These are phyloP conservation scores for Paelopatides confundens DNA, from an alignment of 53 echinoderm and acorn worm genomes.

Conservation along the genomic window DNA sequence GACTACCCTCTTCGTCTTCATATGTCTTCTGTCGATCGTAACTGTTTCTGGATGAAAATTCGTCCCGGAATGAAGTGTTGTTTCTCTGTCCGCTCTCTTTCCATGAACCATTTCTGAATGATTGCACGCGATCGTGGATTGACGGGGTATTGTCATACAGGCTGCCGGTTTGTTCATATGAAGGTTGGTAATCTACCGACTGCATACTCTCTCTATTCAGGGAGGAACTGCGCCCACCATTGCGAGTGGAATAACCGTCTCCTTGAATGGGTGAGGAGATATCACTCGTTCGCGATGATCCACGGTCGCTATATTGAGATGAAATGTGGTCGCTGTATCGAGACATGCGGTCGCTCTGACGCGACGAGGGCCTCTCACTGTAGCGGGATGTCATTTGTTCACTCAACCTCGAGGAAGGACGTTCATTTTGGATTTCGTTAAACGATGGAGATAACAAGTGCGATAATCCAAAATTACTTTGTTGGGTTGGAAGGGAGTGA, in stretches of 20 bases:
- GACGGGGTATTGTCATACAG: slow-evolving; percentile 11
- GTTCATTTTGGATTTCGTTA: neutral
- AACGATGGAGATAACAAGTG: neutral
- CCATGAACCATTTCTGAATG: neutral
- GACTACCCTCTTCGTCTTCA: neutral
- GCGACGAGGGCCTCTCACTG: neutral
- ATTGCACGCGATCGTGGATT: neutral
- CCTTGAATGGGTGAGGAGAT: neutral
- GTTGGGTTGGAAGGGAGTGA: slow-evolving; percentile 1
- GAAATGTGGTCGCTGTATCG: slow-evolving; percentile 6
- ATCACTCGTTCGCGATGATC: neutral
- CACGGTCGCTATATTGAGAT: neutral
- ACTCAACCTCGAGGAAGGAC: neutral
- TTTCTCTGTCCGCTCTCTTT: neutral
- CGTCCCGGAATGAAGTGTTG: neutral
- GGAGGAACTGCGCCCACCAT: slow-evolving; percentile 1
- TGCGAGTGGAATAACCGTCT: neutral
- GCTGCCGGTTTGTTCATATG: neutral
- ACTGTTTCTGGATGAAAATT: slow-evolving; percentile 2
- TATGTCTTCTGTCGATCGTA: neutral
- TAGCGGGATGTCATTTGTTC: neutral
- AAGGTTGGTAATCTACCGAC: neutral
- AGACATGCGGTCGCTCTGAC: neutral
- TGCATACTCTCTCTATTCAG: slow-evolving; percentile 4
- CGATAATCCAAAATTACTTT: slow-evolving; percentile 4